A percentile compares a stretch with the other conserved stretches of the same genome.
Conservation (phyloP, 2,888 invertebrate genomes). For the Pollenia griseotomentosa region DNA sequence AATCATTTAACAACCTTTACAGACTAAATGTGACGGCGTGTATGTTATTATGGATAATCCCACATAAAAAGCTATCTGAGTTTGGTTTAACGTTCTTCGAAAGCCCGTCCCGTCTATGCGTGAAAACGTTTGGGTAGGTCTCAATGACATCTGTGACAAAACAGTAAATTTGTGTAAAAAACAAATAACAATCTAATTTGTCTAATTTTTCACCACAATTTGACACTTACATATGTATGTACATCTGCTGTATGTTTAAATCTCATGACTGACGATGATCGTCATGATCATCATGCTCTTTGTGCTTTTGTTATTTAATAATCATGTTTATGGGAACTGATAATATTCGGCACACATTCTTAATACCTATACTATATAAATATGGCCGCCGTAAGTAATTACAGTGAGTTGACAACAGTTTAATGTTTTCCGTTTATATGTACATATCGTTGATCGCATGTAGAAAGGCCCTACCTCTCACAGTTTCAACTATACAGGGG, state of each 20-base stretch:
- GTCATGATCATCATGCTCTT: neutral
- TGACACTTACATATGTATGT: conserved; percentile 14
- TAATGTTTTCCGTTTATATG: neutral
- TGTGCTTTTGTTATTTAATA: conserved; percentile 6
- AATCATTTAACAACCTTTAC: conserved; percentile 18
- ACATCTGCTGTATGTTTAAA: neutral
- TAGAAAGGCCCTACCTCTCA: too few species aligned
- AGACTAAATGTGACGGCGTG: neutral
- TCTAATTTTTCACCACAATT: conserved; percentile 32
- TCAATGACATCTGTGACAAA: conserved; percentile 47
- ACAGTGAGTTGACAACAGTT: conserved; percentile 35
- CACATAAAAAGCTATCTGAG: conserved; percentile 33
- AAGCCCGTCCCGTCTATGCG: neutral
- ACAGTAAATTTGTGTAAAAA: neutral
- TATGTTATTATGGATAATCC: conserved; percentile 25
- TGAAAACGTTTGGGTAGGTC: conserved; percentile 63
- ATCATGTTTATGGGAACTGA: conserved; percentile 15
- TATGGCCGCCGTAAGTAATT: conserved; percentile 7
- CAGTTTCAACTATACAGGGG: too few species aligned
- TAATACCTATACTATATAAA: neutral
- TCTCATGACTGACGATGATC: conserved; percentile 15
- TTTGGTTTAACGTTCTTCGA: conserved; percentile 4
- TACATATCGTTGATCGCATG: too few species aligned
- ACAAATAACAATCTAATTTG: neutral
- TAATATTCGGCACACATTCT: conserved; percentile 7